Evolutionary conservation across 2,113 vertebrate genomes (phyloP).

Genomic region (Sinocyclocheilus anophthalmus): DNA sequence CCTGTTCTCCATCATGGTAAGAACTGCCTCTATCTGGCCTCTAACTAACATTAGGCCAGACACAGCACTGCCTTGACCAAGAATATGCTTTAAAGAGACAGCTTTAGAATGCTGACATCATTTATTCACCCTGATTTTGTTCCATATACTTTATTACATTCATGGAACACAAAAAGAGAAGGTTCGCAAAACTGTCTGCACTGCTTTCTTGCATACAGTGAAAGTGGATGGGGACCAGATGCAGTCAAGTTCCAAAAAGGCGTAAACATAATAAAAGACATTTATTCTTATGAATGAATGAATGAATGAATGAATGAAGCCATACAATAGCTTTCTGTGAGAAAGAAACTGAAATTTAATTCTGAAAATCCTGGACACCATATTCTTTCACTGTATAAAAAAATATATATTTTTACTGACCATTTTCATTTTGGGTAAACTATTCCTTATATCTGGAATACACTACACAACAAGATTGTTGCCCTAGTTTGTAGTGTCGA

Average conservation of each 20-base stretch:
- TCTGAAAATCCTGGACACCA: not conserved
- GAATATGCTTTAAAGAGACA: not conserved
- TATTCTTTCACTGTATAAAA: not conserved
- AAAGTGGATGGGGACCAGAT: not conserved
- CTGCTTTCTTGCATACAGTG: not conserved
- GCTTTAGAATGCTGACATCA: not conserved
- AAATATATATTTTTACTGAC: too few species aligned
- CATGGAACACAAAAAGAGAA: not conserved
- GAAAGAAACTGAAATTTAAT: not conserved
- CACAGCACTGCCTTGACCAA: not conserved
- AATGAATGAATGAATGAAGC: too few species aligned
- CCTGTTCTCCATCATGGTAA: conserved; percentile 1
- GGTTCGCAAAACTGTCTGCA: not conserved
- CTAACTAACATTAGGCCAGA: not conserved
- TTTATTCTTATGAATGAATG: not conserved
- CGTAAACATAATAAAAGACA: not conserved
- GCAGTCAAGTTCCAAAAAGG: not conserved
- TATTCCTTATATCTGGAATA: not conserved
- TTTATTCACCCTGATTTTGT: not conserved
- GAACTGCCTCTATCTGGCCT: not conserved
- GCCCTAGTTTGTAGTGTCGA: too few species aligned
- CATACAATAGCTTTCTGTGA: not conserved
- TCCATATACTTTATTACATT: not conserved
- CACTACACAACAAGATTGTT: not conserved
- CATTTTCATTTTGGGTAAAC: not conserved